Conservation (phyloP, 1,140 invertebrate genomes). For the Hyposmocoma kahamanoa region DNA sequence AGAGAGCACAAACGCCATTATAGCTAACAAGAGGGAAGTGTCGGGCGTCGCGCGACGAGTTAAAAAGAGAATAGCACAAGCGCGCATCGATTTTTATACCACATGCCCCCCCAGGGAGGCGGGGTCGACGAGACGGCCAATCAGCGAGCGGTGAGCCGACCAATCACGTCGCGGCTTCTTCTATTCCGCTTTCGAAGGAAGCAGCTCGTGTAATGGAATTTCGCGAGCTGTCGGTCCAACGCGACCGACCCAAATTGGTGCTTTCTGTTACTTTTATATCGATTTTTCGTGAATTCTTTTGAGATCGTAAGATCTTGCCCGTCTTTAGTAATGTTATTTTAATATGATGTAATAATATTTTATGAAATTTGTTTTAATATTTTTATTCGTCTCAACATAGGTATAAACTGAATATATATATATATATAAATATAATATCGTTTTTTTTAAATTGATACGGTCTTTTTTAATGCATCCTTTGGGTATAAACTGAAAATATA, state of each 20-base stretch:
- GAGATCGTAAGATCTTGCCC: too few relatives aligned
- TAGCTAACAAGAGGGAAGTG: constrained; percentile 61
- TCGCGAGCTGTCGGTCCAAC: constrained; percentile 61
- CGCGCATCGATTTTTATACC: constrained; percentile 70
- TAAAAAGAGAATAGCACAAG: constrained; percentile 50
- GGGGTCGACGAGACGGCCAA: constrained; percentile 57
- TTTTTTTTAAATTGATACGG: too few relatives aligned
- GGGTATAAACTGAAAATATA: too few relatives aligned
- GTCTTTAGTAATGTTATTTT: too few relatives aligned
- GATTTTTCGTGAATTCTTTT: constrained; percentile 12
- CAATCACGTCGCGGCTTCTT: constrained; percentile 57
- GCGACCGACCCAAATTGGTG: constrained; percentile 54
- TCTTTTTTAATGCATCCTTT: too few relatives aligned
- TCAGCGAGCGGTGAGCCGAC: constrained; percentile 58
- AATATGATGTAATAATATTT: too few relatives aligned
- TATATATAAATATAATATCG: too few relatives aligned
- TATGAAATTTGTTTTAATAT: too few relatives aligned
- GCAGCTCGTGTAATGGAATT: constrained; percentile 68
- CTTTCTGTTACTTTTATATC: constrained; percentile 31
- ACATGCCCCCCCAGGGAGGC: constrained; percentile 41
- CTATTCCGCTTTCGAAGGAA: constrained; percentile 56
- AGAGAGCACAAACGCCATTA: constrained; percentile 63
- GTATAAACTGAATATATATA: too few relatives aligned
- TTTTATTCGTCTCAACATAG: too few relatives aligned
- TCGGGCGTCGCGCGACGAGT: constrained; percentile 45